These are phyloP conservation scores for Syngnathus typhle DNA, from an alignment of 2,113 vertebrate species.

Conservation along the genomic window DNA sequence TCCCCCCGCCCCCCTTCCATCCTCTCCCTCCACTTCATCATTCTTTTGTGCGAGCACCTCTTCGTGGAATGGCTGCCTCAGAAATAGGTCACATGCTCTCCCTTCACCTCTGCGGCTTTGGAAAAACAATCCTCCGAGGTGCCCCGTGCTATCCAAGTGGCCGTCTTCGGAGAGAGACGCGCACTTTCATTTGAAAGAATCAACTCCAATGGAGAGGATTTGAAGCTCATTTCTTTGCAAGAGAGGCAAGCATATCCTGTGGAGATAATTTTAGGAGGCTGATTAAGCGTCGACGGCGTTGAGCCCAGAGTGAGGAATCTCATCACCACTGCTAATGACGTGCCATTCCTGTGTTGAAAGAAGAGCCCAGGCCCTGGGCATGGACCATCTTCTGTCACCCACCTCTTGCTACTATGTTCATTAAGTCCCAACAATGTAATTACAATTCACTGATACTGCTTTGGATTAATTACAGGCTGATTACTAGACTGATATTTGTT, in stretches of 20 bases:
- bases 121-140: constrained; percentile 55
- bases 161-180: constrained; percentile 14
- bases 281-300: constrained; percentile 66
- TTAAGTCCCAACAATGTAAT: constrained; percentile 64
- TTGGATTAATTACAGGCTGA: constrained; percentile 64
- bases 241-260: constrained; percentile 60
- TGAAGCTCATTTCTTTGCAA: constrained; percentile 34
- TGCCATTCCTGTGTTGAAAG: constrained; percentile 64
- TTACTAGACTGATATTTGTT: constrained; percentile 64
- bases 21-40: constrained; percentile 38
- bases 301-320: constrained; percentile 65
- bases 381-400: constrained; percentile 60
- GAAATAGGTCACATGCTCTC: constrained; percentile 67
- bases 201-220: constrained; percentile 44
- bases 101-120: constrained; percentile 58
- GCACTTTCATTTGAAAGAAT: constrained; percentile 21
- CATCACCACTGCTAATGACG: constrained; percentile 68
- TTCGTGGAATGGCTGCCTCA: constrained; percentile 45
- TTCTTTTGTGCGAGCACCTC: constrained; percentile 57
- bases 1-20: constrained; percentile 31
- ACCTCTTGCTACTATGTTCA: constrained; percentile 62
- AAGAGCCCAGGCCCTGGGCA: constrained; percentile 56
- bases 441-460: constrained; percentile 63
- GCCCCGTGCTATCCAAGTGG: constrained; percentile 47
- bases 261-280: constrained; percentile 65